Percentiles rank a stretch among this genome's conserved stretches.
Conservation (phyloP, 2,888 invertebrate genomes). For the Polymixis lichenea region DNA sequence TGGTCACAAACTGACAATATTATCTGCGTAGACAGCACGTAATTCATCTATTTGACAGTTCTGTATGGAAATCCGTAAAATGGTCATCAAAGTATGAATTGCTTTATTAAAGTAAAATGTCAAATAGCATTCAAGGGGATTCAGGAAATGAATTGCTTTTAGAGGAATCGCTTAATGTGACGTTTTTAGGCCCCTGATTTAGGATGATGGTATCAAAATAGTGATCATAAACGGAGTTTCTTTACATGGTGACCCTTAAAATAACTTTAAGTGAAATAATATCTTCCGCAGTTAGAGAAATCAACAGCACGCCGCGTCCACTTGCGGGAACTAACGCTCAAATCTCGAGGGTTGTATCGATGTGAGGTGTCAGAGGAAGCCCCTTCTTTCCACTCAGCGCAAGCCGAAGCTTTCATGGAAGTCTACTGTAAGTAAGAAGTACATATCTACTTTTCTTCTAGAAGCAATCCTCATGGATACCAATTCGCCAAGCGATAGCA, state of each 20-base stretch:
- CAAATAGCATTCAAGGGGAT: too few species aligned
- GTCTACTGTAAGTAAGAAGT: constrained; percentile 92
- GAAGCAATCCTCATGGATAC: neutral
- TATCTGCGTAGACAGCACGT: too few species aligned
- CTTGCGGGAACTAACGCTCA: constrained; percentile 92
- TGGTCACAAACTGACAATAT: too few species aligned
- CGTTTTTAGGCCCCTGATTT: too few species aligned
- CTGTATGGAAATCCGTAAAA: too few species aligned
- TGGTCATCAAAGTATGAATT: too few species aligned
- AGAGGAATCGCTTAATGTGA: too few species aligned
- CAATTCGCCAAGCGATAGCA: neutral
- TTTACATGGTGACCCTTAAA: neutral
- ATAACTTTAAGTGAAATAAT: neutral
- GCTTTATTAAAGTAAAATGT: too few species aligned
- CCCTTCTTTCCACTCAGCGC: constrained; percentile 94
- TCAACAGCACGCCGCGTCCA: constrained; percentile 92
- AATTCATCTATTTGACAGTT: too few species aligned
- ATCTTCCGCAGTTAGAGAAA: constrained; percentile 89
- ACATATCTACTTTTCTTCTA: too few species aligned
- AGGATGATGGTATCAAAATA: too few species aligned
- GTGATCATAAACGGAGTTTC: neutral
- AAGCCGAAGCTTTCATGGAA: constrained; percentile 93
- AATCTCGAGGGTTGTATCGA: constrained; percentile 93
- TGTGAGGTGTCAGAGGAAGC: constrained; percentile 95
- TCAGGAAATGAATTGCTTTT: too few species aligned